These are phyloP conservation scores for Sarcophaga carnaria DNA, from an alignment of 2,888 invertebrate genomes.

Conservation along the genomic window DNA sequence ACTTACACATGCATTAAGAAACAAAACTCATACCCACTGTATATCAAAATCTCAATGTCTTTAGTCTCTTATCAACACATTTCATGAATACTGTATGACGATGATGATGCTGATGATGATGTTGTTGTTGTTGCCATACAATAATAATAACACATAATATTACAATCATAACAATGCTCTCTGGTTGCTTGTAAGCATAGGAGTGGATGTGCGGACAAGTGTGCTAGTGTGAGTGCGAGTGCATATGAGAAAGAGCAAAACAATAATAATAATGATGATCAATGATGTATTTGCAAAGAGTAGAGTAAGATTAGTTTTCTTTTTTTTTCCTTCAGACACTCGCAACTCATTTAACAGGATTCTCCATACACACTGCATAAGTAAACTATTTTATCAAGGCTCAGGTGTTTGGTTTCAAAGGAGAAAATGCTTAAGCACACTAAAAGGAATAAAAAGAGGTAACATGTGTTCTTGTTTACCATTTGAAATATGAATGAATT, in stretches of 20 bases:
- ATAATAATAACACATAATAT: constrained; percentile 54
- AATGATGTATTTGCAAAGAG: constrained; percentile 37
- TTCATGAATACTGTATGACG: constrained; percentile 31
- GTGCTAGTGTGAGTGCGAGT: neutral
- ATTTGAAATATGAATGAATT: constrained; percentile 22
- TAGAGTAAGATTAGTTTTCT: constrained; percentile 29
- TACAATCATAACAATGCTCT: constrained; percentile 45
- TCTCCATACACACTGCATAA: too few relatives aligned
- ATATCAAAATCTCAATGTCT: neutral
- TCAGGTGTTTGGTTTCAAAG: neutral
- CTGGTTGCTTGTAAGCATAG: neutral
- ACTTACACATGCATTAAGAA: constrained; percentile 3
- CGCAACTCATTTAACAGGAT: too few relatives aligned
- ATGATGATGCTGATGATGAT: neutral
- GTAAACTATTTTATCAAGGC: too few relatives aligned
- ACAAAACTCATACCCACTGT: neutral
- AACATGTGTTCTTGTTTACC: constrained; percentile 4
- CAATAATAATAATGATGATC: constrained; percentile 43
- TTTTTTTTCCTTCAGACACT: too few relatives aligned
- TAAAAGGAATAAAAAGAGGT: neutral
- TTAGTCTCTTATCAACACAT: neutral
- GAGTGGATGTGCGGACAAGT: neutral
- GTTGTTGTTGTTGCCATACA: constrained; percentile 36
- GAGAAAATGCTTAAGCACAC: neutral
- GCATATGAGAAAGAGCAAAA: constrained; percentile 7